Evolutionary conservation across 2,888 invertebrate genomes (phyloP).

Genomic region (Andrena hattorfiana): DNA sequence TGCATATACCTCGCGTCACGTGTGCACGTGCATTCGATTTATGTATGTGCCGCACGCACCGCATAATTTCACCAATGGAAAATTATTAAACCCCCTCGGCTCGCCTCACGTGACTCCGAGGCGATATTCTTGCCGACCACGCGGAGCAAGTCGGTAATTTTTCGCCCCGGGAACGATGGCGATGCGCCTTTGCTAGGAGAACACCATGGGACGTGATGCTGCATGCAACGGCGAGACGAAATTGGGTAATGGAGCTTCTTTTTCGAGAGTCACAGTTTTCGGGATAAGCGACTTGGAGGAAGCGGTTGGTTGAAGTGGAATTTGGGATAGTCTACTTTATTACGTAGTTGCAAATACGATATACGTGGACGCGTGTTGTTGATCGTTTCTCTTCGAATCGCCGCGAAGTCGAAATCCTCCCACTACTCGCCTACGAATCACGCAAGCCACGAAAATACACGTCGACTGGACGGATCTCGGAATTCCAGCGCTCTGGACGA

Average conservation of each 20-base stretch:
- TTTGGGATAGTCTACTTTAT: not conserved
- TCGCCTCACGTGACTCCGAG: constrained; percentile 21
- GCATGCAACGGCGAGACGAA: too few species aligned
- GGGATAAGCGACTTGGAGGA: not conserved
- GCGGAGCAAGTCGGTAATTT: constrained; percentile 1
- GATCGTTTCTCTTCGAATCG: constrained; percentile 25
- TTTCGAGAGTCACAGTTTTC: too few species aligned
- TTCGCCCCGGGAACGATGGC: not conserved
- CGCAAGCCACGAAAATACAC: constrained; percentile 49
- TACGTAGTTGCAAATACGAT: not conserved
- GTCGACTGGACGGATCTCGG: constrained; percentile 29
- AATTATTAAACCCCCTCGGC: constrained; percentile 41
- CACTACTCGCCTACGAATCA: constrained; percentile 15
- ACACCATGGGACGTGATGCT: not conserved
- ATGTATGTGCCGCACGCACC: constrained; percentile 44
- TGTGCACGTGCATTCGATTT: constrained; percentile 35
- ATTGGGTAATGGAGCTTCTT: too few species aligned
- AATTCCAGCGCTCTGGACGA: constrained; percentile 37
- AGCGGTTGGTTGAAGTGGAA: not conserved
- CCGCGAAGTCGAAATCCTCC: constrained; percentile 11
- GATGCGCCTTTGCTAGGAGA: not conserved
- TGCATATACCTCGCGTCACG: not conserved
- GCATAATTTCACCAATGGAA: constrained; percentile 36
- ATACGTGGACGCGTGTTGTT: constrained; percentile 19
- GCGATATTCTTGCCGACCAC: constrained; percentile 1